These are phyloP conservation scores for Gymnocheta viridis DNA, from an alignment of 2,888 invertebrate genomes.

Conservation along the genomic window DNA sequence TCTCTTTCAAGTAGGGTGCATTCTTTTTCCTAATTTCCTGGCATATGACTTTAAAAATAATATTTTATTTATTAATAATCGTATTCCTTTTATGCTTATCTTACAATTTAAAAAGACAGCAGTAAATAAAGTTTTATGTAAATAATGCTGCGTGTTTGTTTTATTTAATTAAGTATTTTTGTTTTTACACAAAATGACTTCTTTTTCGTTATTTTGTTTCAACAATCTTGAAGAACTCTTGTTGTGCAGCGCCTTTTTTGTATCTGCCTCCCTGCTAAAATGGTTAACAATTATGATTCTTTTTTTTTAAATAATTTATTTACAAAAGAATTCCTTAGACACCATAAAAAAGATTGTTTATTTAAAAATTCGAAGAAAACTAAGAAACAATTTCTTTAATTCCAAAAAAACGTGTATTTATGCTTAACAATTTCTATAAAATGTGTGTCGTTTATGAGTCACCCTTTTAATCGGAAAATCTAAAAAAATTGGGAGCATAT, in stretches of 20 bases:
- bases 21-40: neutral
- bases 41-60: neutral
- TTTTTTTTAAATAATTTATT: neutral
- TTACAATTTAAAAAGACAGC: slow-evolving; percentile 7
- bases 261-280: slow-evolving; percentile 45
- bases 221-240: neutral
- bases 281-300: slow-evolving; percentile 3
- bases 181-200: neutral
- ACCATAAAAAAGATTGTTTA: neutral
- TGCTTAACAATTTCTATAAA: slow-evolving; percentile 11
- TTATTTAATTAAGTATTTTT: slow-evolving; percentile 57
- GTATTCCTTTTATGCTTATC: slow-evolving; percentile 57
- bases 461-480: slow-evolving; percentile 10
- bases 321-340: slow-evolving; percentile 11
- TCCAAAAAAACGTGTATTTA: neutral
- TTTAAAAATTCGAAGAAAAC: neutral
- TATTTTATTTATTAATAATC: slow-evolving; percentile 21
- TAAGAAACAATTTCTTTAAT: neutral
- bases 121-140: slow-evolving; percentile 41
- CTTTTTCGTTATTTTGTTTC: neutral
- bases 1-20: no score
- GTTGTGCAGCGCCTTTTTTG: neutral
- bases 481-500: neutral
- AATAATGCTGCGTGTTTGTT: slow-evolving; percentile 50
- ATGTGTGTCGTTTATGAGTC: slow-evolving; percentile 32